Conservation (phyloP, 2,113 vertebrate species). For the Hypocryptadius cinnamomeus region DNA sequence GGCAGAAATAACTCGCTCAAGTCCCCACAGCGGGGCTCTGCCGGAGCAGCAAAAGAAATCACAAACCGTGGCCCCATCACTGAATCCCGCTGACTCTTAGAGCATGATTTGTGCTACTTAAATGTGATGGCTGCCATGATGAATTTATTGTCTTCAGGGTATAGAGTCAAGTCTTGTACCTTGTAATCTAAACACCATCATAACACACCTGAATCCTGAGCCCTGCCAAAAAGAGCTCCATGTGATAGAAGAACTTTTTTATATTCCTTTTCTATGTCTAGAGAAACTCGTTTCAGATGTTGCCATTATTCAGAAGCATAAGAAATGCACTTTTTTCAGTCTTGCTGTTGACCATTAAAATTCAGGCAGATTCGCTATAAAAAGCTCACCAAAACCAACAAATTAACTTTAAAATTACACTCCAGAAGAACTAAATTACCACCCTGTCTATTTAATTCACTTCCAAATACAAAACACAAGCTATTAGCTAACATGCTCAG, state of each 20-base stretch:
- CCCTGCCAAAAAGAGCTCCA: not conserved
- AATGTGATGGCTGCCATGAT: not conserved
- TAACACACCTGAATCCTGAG: not conserved
- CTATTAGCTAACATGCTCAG: not conserved
- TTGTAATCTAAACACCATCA: not conserved
- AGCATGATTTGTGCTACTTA: not conserved
- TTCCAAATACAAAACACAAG: not conserved
- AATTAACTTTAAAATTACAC: not conserved
- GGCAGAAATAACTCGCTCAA: not conserved
- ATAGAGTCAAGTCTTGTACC: not conserved
- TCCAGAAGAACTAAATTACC: not conserved
- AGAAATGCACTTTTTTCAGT: not conserved
- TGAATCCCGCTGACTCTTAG: not conserved
- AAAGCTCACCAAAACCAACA: not conserved
- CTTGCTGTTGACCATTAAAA: not conserved
- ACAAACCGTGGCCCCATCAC: not conserved
- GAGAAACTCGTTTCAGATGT: not conserved
- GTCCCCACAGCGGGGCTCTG: conserved; percentile 21
- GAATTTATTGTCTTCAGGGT: not conserved
- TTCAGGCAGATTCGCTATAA: not conserved
- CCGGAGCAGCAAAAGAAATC: not conserved
- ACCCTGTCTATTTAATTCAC: not conserved
- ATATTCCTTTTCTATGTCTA: not conserved
- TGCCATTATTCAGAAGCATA: not conserved
- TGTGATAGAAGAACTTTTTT: not conserved